Base-by-base conservation (phyloP, 2,888 invertebrate species). In the Adelphocoris suturalis region DNA sequence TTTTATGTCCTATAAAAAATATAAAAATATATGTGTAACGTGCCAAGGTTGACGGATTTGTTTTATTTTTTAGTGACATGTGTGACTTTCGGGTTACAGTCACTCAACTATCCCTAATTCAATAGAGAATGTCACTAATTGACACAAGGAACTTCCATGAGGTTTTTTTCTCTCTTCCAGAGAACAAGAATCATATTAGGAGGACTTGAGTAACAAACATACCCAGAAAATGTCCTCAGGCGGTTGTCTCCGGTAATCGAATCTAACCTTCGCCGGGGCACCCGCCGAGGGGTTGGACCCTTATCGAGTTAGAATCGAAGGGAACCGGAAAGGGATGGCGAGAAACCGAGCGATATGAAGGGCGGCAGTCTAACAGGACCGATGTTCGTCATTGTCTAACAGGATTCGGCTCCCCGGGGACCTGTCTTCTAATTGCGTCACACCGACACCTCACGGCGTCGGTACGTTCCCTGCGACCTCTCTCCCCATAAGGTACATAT, bases 371-470 rank as follows among this genome's bases (percentile, higher is more conserved):
- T 37, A 37, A 37, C 37, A 37, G 78, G 46, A 47, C 78, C 78
- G 78, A 80, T 47, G 47, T n/a, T 82, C 82, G 82, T 82, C 82
- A 82, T 82, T 82, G 82, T 82, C 89, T 89, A 89, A 89, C 89
- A 68, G 89, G 89, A 89, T 89, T 82, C 61, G 46, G 61, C 48
- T 78, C 52, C 89, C 55, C 48, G 12, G 84, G 89, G 89, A 89
- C 82, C 55, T 75, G 89, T 89, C 89, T 89, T 89, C 89, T 89
- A 89, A 89, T 89, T 89, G 84, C 89, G 89, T 89, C 89, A 89
- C 82, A 0, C 19, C 82, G 82, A 82, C 82, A 82, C 82, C 82
- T 82, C 82, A 16, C 48, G 82, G 48, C 82, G 23, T 82, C 82
- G n/a, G 47, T 19, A 37, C 75, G 78, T 78, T 19, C 27, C n/a